Evolutionary conservation across 1,140 invertebrate genomes (phyloP).

Genomic region (Pachypsylla venusta): DNA sequence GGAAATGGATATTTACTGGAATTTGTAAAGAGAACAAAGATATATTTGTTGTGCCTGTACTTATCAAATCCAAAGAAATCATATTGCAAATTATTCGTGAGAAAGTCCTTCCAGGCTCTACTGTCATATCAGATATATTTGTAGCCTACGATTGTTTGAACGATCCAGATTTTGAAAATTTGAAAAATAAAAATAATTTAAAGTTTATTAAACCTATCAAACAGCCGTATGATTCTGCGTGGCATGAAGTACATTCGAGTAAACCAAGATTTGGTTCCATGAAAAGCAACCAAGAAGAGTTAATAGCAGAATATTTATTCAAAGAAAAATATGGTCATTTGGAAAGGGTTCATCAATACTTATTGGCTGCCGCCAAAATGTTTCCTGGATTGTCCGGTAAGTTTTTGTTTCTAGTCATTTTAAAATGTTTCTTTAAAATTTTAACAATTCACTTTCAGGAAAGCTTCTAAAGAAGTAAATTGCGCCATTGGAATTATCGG

Average conservation of each 20-base stretch:
- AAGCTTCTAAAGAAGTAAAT: too few relatives aligned
- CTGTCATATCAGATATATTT: neutral
- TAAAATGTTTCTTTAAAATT: too few relatives aligned
- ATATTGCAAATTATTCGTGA: constrained; percentile 3
- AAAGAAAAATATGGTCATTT: neutral
- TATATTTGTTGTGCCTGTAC: neutral
- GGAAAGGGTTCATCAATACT: constrained; percentile 3
- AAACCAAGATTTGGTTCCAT: constrained; percentile 5
- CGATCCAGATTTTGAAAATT: neutral
- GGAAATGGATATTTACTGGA: constrained; percentile 33
- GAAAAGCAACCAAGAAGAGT: neutral
- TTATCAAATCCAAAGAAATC: neutral
- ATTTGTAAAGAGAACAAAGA: constrained; percentile 18
- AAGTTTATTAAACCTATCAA: neutral
- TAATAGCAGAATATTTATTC: neutral
- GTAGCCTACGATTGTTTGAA: neutral
- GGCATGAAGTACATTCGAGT: neutral
- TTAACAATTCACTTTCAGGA: too few relatives aligned
- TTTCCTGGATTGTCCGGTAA: constrained; percentile 4
- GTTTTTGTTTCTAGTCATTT: too few relatives aligned
- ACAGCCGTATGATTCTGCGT: neutral
- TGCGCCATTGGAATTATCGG: too few relatives aligned
- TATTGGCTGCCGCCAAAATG: neutral
- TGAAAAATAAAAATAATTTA: neutral
- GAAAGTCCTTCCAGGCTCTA: neutral